Evolutionary conservation across 2,888 invertebrate genomes (phyloP).

Genomic region (Nomada fabriciana): DNA sequence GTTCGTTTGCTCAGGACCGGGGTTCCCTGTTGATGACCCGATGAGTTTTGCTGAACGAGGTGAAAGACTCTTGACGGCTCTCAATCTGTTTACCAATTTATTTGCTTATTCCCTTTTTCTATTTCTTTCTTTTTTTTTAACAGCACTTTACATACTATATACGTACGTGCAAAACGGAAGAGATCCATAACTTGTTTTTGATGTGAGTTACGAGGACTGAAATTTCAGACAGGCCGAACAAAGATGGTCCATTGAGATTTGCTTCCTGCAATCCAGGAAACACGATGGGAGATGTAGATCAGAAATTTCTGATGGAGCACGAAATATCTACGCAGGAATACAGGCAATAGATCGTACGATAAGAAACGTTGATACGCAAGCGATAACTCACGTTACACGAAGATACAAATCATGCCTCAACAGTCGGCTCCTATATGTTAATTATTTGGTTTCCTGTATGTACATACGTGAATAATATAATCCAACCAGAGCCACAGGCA

Average conservation of each 20-base stretch:
- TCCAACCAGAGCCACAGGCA: not conserved
- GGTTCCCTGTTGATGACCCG: conserved; percentile 53
- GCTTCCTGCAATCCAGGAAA: conserved; percentile 38
- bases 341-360: conserved; percentile 34
- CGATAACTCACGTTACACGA: conserved; percentile 30
- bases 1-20: conserved; percentile 61
- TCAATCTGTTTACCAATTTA: conserved; percentile 31
- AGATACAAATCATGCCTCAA: not conserved
- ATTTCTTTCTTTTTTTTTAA: not conserved
- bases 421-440: not conserved
- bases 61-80: conserved; percentile 51
- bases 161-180: not conserved
- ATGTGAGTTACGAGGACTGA: not conserved
- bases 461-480: not conserved
- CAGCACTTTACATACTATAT: no score
- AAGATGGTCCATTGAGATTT: conserved; percentile 12
- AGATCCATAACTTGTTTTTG: not conserved
- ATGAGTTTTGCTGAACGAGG: conserved; percentile 56
- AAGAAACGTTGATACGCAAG: conserved; percentile 14
- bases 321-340: not conserved
- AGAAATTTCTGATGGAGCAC: conserved; percentile 16
- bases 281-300: conserved; percentile 27
- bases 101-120: not conserved
- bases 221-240: conserved; percentile 6
- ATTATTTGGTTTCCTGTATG: not conserved